Evolutionary conservation across 92 coral and sea anemone genomes (phyloP).

Genomic region (Palythoa caribaeorum): DNA sequence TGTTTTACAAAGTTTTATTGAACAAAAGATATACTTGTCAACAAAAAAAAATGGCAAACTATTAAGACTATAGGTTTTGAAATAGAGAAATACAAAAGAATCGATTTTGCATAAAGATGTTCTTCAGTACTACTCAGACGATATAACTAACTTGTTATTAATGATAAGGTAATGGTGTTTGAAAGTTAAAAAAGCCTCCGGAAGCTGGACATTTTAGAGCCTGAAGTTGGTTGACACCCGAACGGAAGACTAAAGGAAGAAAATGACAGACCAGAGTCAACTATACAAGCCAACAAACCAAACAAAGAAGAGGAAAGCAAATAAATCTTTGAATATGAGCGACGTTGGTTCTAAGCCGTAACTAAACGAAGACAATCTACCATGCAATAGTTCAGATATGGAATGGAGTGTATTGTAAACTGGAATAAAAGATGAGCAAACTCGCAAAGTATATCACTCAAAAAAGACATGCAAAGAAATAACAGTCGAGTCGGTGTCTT

Average conservation of each 20-base stretch:
- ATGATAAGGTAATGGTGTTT: neutral
- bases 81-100: neutral
- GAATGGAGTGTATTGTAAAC: slow-evolving; percentile 31
- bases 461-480: neutral
- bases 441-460: neutral
- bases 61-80: neutral
- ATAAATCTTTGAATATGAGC: slow-evolving; percentile 20
- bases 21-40: too few species aligned
- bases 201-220: slow-evolving; percentile 36
- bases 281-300: slow-evolving; percentile 38
- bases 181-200: slow-evolving; percentile 6
- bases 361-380: slow-evolving; percentile 42
- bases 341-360: slow-evolving; percentile 31
- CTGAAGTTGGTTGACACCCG: slow-evolving; percentile 42
- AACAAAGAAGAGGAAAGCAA: slow-evolving; percentile 30
- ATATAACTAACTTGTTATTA: neutral
- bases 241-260: slow-evolving; percentile 39
- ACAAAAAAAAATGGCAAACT: too few species aligned
- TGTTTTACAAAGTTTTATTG: too few species aligned
- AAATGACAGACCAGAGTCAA: slow-evolving; percentile 17
- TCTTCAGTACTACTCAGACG: neutral
- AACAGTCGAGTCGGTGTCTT: neutral
- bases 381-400: slow-evolving; percentile 20
- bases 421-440: neutral
- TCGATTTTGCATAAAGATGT: neutral